Base-by-base conservation (phyloP, 2,888 invertebrate species). In the Agrilus cyanescens region DNA sequence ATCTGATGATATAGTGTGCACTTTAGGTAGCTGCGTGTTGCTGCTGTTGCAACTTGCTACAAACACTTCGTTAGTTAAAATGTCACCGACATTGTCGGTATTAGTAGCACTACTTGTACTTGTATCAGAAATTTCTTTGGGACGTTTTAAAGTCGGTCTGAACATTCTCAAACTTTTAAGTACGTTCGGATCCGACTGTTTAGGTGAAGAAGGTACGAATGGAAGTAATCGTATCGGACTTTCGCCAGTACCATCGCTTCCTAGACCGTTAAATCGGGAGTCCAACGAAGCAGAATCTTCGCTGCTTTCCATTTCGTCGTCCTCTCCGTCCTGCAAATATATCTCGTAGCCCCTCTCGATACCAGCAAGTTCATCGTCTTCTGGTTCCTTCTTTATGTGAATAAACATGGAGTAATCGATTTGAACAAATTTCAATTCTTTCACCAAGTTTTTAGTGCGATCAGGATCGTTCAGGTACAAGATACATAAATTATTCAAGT, bases 371-470 rank as follows among this genome's bases (percentile, higher is more conserved):
- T 47, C 45, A 40, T 62, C 62, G 41, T 63, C 62, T 14, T 59
- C 55, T 0, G 80, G 80, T 62, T 80, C 71, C 37, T 80, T 75
- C 52, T 76, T 75, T 42, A 63, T 58, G 37, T 57, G 56, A 40
- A 56, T 54, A 57, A 78, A 82, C 49, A 76, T 73, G 13, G 73
- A 73, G 41, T 79, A 83, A 61, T 84, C 83, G 30, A 85, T 74
- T 55, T 84, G 80, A 2, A 85, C 68, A 59, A 77, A 84, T 57
- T 82, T 81, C n/a, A 85, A 68, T 58, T 84, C 83, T 1, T 79
- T 82, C 32, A 78, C 77, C 13, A 78, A 68, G 34, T 78, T 77
- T 33, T 78, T 73, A 14, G 80, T 80, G 39, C 78, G 75, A 45
- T 71, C 69, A 4, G 71, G 71, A 50, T 73, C 69, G 45, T 73